A percentile compares a stretch with the other conserved stretches of the same genome.
Conservation (phyloP, 1,140 invertebrate genomes). For the Hesperophylax magnus region DNA sequence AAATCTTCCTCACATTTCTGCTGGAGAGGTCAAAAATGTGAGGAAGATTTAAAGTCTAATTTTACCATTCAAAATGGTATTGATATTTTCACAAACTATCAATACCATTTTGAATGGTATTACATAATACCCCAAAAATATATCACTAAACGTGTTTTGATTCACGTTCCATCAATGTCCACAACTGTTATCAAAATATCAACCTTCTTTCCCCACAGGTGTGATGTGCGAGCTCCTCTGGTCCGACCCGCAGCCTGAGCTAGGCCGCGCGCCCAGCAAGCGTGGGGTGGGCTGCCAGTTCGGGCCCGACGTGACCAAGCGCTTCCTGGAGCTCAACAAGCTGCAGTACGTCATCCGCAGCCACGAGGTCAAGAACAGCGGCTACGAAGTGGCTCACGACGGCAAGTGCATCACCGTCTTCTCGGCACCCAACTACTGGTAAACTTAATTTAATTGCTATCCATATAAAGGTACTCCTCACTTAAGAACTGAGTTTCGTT, state of each 20-base stretch:
- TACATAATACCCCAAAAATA: no score
- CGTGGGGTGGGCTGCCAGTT: constrained; percentile 98
- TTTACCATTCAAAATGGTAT: no score
- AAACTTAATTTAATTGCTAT: constrained; percentile 56
- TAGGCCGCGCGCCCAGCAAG: constrained; percentile 92
- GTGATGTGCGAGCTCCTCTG: constrained; percentile 98
- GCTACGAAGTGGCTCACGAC: constrained; percentile 95
- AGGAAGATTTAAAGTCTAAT: no score
- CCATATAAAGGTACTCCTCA: no score
- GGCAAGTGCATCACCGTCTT: constrained; percentile 97
- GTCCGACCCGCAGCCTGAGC: constrained; percentile 96
- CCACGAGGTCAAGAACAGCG: constrained; percentile 98
- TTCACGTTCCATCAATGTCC: no score
- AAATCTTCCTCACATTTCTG: no score
- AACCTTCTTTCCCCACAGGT: constrained; percentile 61
- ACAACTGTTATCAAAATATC: no score
- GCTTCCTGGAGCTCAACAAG: constrained; percentile 88
- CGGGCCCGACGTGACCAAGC: constrained; percentile 95
- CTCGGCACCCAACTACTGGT: constrained; percentile 99
- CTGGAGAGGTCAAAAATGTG: no score
- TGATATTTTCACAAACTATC: no score
- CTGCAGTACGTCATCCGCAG: constrained; percentile 96
- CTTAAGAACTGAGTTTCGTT: no score
- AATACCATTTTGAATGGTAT: no score
- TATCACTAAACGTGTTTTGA: no score